Conservation (phyloP, 2,113 vertebrate genomes). For the Marcusenius ussheri region DNA sequence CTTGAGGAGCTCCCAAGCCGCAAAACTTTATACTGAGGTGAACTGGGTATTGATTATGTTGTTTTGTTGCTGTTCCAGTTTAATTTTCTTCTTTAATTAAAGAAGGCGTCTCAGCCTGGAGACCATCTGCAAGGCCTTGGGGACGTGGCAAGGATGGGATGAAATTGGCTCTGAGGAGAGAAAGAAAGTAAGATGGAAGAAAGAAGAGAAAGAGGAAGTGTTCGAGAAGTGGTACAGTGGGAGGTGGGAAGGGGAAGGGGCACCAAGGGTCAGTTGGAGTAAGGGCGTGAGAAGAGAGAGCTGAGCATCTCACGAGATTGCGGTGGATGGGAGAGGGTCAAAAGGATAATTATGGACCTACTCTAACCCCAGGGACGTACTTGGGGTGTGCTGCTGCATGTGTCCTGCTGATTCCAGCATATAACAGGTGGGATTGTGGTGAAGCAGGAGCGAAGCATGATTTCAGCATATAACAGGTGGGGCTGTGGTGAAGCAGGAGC, state of each 20-base stretch:
- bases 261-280: background rate
- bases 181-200: background rate
- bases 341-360: conserved; percentile 11
- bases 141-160: background rate
- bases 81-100: conserved; percentile 21
- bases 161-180: background rate
- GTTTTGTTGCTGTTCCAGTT: conserved; percentile 18
- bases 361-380: background rate
- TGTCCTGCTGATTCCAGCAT: background rate
- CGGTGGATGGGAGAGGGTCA: conserved; percentile 40
- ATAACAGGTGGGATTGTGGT: conserved; percentile 35
- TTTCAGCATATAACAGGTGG: conserved; percentile 30
- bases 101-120: background rate
- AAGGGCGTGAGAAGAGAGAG: background rate
- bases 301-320: conserved; percentile 25
- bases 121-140: background rate
- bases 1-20: background rate
- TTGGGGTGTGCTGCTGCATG: background rate
- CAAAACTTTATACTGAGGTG: conserved; percentile 1
- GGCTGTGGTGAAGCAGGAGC: background rate
- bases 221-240: background rate
- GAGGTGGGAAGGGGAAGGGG: conserved; percentile 23
- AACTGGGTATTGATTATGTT: conserved; percentile 18
- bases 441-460: background rate
- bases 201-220: conserved; percentile 33